Evolutionary conservation across 1,140 invertebrate species (phyloP).

Genomic region (Globodera ellingtonae): DNA sequence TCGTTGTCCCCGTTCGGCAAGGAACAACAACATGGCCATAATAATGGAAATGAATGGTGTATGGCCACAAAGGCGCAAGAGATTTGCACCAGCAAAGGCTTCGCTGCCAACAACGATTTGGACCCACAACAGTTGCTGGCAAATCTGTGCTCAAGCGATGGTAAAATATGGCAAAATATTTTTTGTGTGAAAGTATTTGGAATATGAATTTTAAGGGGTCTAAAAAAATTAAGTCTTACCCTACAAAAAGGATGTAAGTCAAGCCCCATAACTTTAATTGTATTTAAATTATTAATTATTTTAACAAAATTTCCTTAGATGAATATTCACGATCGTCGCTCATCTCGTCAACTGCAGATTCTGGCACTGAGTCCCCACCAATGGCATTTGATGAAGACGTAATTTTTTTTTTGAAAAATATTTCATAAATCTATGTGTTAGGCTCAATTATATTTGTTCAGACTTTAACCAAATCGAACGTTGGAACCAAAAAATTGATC

Average conservation of each 20-base stretch:
- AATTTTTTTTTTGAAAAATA: neutral
- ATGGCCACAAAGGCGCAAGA: neutral
- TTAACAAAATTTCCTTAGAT: constrained; percentile 14
- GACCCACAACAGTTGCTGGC: constrained; percentile 17
- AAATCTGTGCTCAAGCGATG: constrained; percentile 29
- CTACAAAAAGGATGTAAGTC: too few species aligned
- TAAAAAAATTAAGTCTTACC: too few species aligned
- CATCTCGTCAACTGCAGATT: constrained; percentile 20
- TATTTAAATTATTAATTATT: neutral
- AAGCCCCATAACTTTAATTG: too few species aligned
- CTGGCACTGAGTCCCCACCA: constrained; percentile 27
- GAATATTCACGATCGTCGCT: constrained; percentile 29
- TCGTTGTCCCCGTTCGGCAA: neutral
- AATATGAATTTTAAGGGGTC: too few species aligned
- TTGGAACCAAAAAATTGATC: neutral
- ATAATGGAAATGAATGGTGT: neutral
- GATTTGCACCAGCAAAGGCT: neutral
- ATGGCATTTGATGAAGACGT: neutral
- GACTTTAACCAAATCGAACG: neutral
- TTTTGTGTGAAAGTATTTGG: neutral
- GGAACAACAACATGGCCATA: neutral
- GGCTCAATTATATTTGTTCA: neutral
- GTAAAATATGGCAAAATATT: neutral
- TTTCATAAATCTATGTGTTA: too few species aligned
- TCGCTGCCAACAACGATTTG: constrained; percentile 11